phyloP scores from a whole-genome alignment of 2,797 vertebrate species.

The Pseudotriccus pelzelni region DNA sequence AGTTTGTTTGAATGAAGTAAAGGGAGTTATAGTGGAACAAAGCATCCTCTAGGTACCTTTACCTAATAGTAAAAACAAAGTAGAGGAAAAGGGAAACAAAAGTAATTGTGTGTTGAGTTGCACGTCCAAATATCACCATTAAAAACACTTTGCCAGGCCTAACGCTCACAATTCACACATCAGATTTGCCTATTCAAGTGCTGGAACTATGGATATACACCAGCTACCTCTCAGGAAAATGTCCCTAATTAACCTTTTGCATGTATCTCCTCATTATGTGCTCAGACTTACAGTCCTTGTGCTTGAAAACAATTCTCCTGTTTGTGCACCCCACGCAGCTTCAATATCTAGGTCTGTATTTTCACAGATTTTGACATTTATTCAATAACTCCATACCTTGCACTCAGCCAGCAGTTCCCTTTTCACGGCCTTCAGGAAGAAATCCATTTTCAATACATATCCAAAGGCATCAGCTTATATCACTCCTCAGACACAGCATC shows the following conservation, averaged over 20 bases:
- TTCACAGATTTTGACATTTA: not conserved
- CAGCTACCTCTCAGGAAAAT: not conserved
- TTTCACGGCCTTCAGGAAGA: not conserved
- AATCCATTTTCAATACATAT: not conserved
- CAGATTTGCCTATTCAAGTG: not conserved
- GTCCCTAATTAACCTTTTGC: not conserved
- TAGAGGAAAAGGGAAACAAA: not conserved
- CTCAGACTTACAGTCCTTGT: not conserved
- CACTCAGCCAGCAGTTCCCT: not conserved
- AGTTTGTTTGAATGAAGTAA: not conserved
- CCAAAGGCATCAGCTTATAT: not conserved
- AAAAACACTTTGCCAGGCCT: not conserved
- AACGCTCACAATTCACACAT: not conserved
- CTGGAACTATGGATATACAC: not conserved
- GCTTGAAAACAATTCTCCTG: not conserved
- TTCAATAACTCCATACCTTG: not conserved
- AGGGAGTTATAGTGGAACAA: slow-evolving; percentile 1
- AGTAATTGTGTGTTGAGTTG: not conserved
- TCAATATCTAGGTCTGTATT: not conserved
- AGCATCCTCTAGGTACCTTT: not conserved
- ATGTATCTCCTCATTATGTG: not conserved
- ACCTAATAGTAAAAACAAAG: not conserved
- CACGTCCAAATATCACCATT: not conserved
- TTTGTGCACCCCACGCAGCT: not conserved
- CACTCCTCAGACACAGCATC: not conserved